Percentiles rank a stretch among this genome's conserved stretches.
Evolutionary conservation across 2,113 vertebrate species (phyloP).

Genomic region (Sorex fumeus): DNA sequence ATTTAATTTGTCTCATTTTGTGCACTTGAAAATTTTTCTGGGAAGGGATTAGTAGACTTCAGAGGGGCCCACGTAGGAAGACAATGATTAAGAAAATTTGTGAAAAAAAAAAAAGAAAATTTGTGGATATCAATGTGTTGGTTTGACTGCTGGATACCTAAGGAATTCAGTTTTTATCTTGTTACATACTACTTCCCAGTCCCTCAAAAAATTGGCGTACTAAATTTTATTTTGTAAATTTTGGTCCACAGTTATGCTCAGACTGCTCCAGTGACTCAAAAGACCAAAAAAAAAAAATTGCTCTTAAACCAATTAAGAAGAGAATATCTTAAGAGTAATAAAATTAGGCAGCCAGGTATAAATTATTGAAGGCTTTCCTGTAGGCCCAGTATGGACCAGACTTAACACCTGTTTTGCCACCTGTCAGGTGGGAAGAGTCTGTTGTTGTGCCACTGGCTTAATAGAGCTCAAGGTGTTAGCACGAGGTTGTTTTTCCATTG

Average conservation of each 20-base stretch:
- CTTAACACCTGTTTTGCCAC: slow-evolving; percentile 58
- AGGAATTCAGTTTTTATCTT: slow-evolving; percentile 15
- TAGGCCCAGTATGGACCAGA: slow-evolving; percentile 10
- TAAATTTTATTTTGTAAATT: slow-evolving; percentile 28
- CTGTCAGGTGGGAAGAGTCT: slow-evolving; percentile 17
- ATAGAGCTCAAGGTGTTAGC: background rate
- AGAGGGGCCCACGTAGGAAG: too few species aligned
- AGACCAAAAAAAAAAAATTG: background rate
- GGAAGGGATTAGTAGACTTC: too few species aligned
- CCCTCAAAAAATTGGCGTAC: background rate
- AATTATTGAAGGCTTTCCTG: slow-evolving; percentile 61
- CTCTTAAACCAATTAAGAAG: background rate
- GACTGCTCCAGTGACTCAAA: slow-evolving; percentile 6
- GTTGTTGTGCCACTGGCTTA: background rate
- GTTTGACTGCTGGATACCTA: background rate
- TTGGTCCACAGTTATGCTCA: slow-evolving; percentile 25
- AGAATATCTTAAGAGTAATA: slow-evolving; percentile 50
- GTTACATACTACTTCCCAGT: background rate
- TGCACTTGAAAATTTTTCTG: too few species aligned
- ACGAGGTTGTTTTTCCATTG: background rate
- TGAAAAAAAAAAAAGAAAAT: too few species aligned
- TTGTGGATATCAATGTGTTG: background rate
- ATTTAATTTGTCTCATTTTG: too few species aligned
- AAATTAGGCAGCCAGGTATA: slow-evolving; percentile 44
- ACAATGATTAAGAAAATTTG: too few species aligned